These are phyloP conservation scores for Megalonaias nervosa DNA, from an alignment of 1,140 invertebrate genomes.

Conservation along the genomic window DNA sequence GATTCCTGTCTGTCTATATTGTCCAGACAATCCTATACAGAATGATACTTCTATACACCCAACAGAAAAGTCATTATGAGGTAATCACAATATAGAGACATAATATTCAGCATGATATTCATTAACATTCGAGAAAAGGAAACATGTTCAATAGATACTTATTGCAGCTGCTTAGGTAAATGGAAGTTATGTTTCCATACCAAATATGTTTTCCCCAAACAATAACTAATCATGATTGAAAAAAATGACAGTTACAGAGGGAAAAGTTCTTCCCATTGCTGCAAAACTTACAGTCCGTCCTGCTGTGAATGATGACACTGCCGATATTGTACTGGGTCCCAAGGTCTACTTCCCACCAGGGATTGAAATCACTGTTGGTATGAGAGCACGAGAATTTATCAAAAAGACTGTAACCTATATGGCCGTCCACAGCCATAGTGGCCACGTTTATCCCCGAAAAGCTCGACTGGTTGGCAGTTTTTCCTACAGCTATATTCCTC, in stretches of 20 bases:
- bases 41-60: too few species aligned
- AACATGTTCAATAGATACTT: background rate
- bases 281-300: conserved; percentile 12
- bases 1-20: too few species aligned
- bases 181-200: too few species aligned
- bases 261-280: background rate
- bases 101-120: too few species aligned
- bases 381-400: background rate
- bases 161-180: background rate
- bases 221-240: background rate
- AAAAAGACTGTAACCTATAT: background rate
- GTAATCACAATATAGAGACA: too few species aligned
- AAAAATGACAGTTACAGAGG: background rate
- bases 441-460: background rate
- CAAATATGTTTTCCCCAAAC: background rate
- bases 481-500: conserved; percentile 30
- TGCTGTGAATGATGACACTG: conserved; percentile 3
- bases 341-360: conserved; percentile 30
- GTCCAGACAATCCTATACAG: too few species aligned
- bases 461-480: conserved; percentile 4
- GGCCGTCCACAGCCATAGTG: conserved; percentile 8
- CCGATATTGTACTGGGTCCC: conserved; percentile 2
- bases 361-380: background rate
- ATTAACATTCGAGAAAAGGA: background rate
- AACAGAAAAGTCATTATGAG: too few species aligned